Evolutionary conservation across 2,888 invertebrate genomes (phyloP).

Genomic region (Drosophila melanocephala): DNA sequence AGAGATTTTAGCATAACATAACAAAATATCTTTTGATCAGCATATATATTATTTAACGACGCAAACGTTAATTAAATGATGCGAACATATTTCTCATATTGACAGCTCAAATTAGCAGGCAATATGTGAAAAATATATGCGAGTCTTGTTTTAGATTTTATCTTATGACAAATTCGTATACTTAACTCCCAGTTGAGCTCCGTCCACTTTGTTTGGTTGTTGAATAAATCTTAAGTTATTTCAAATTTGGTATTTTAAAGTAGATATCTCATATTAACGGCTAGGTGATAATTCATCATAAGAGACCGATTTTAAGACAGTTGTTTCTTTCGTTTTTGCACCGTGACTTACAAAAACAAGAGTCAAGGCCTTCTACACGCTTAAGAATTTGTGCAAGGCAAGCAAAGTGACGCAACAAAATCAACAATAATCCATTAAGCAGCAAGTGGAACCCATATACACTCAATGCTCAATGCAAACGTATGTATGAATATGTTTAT

Average conservation of each 20-base stretch:
- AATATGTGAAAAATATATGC: not conserved
- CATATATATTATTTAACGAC: not conserved
- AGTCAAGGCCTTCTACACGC: slow-evolving; percentile 39
- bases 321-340: slow-evolving; percentile 5
- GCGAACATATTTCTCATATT: not conserved
- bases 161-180: not conserved
- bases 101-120: not conserved
- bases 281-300: slow-evolving; percentile 34
- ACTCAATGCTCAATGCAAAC: not conserved
- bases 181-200: not conserved
- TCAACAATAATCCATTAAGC: slow-evolving; percentile 31
- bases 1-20: no score
- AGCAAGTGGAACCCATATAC: slow-evolving; percentile 8
- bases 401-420: slow-evolving; percentile 48
- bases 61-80: not conserved
- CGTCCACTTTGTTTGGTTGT: not conserved
- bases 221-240: not conserved
- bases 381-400: slow-evolving; percentile 40
- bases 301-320: slow-evolving; percentile 13
- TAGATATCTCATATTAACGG: slow-evolving; percentile 20
- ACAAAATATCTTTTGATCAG: not conserved
- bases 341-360: slow-evolving; percentile 33
- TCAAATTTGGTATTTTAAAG: not conserved
- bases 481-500: not conserved
- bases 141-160: not conserved